These are phyloP conservation scores for Himalopsyche anomala DNA, from an alignment of 2,888 invertebrate species.

Conservation along the genomic window DNA sequence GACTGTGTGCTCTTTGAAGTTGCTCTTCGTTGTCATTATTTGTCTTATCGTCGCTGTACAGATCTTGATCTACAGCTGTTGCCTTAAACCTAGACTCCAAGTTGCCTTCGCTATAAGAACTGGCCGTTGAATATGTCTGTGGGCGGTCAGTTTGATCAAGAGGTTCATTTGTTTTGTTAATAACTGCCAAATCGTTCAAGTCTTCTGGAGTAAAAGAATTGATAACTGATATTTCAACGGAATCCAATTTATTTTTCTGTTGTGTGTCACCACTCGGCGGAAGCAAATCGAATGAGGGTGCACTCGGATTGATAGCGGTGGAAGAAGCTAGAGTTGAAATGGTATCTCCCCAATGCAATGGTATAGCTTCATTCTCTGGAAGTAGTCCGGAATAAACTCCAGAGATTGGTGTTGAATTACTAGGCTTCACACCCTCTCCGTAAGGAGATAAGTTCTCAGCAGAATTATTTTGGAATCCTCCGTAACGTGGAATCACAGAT, in stretches of 20 bases:
- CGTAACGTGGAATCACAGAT: conserved; percentile 71
- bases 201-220: conserved; percentile 69
- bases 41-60: conserved; percentile 60
- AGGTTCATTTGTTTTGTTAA: conserved; percentile 66
- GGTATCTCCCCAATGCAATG: conserved; percentile 74
- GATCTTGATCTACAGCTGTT: conserved; percentile 54
- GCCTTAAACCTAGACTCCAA: conserved; percentile 53
- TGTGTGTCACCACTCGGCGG: conserved; percentile 64
- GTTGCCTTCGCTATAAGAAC: conserved; percentile 50
- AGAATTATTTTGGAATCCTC: conserved; percentile 75
- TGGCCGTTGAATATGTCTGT: conserved; percentile 28
- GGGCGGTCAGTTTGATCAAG: conserved; percentile 51
- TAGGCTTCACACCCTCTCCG: conserved; percentile 74
- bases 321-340: conserved; percentile 67
- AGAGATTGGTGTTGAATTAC: conserved; percentile 71
- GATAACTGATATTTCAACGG: conserved; percentile 66
- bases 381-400: conserved; percentile 70
- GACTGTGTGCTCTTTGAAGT: conserved; percentile 82
- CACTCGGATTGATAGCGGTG: conserved; percentile 56
- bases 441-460: conserved; percentile 71
- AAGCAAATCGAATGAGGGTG: conserved; percentile 65
- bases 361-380: conserved; percentile 71
- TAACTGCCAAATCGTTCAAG: conserved; percentile 68
- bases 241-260: conserved; percentile 57
- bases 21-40: conserved; percentile 78